Conservation (phyloP, 2,888 invertebrate species). For the Nymphalis c-album region DNA sequence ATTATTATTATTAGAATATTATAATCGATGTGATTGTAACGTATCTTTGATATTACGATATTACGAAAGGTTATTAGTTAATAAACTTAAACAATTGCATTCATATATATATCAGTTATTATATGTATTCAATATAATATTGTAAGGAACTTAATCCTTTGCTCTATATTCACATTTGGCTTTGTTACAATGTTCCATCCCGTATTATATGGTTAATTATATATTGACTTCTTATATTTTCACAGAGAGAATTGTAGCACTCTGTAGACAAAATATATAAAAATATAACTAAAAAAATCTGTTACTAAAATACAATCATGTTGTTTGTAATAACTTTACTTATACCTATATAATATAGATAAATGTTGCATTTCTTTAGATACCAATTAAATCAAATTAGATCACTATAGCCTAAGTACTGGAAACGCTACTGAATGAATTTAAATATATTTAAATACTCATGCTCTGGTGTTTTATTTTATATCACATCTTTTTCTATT, state of each 20-base stretch:
- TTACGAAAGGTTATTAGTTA: no score
- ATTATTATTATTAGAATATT: conserved; percentile 24
- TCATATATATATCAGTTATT: neutral
- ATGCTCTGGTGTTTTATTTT: conserved; percentile 28
- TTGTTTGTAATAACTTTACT: conserved; percentile 19
- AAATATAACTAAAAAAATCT: conserved; percentile 19
- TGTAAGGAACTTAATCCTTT: neutral
- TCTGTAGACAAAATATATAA: conserved; percentile 53
- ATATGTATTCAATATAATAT: neutral
- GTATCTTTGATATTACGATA: neutral
- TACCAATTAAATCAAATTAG: conserved; percentile 48
- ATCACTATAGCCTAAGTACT: conserved; percentile 51
- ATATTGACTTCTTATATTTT: conserved; percentile 7
- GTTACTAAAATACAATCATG: conserved; percentile 35
- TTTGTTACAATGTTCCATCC: conserved; percentile 1
- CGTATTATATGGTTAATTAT: neutral
- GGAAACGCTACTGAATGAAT: conserved; percentile 50
- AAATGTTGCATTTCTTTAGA: conserved; percentile 64
- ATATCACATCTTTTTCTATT: neutral
- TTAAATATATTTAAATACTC: conserved; percentile 45
- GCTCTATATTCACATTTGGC: neutral
- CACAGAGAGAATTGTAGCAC: conserved; percentile 59
- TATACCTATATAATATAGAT: conserved; percentile 40
- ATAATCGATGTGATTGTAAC: conserved; percentile 35
- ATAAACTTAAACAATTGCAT: no score